Base-by-base conservation (phyloP, 2,797 vertebrate species). In the Neosalanx taihuensis region DNA sequence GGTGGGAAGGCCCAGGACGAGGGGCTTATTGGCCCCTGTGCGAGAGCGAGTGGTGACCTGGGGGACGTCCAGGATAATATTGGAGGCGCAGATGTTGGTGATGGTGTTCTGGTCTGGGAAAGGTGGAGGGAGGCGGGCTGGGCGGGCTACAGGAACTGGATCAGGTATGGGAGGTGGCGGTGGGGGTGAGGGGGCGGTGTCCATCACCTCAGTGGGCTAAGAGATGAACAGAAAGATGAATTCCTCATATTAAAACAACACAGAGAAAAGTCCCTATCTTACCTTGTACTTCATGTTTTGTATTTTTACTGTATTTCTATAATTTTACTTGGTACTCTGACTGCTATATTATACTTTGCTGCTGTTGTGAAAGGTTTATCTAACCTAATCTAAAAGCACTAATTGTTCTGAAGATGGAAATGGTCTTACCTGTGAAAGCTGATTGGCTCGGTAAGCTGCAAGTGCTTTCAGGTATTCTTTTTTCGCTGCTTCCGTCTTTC, bases 401-500 rank as follows among this genome's bases (percentile, higher is more conserved):
- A 17, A 56, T 17, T 17, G 51, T 56, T 5, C 3, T 4, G 51
- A 56, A 4, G 5, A 56, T 2, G 5, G n/a, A n/a, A 4, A n/a
- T 17, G 6, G 4, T 56, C 51, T 56, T 56, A 56, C 51, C 51
- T 56, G 51, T 17, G 51, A 92, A 41, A 96, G 92, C 76, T 95
- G 95, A 84, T 90, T 94, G 76, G 94, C 95, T 89, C 87, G 92
- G 78, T 98, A 98, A 23, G 93, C 93, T 62, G 95, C 93, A 49
- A 98, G 84, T 0, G 94, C 95, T 85, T 96, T 96, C 71, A 98
- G 86, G 84, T 98, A 97, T 17, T 97, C 96, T 79, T 91, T 95
- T 82, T 96, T 97, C 31, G 96, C 96, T 13, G 92, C 90, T 81
- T 96, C 95, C 0, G 95, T 96, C 88, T 98, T 98, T 81, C 94